Percentiles rank a stretch among this genome's conserved stretches.
These are phyloP conservation scores for Porphyrio hochstetteri DNA, from an alignment of 2,113 vertebrate genomes.

Conservation along the genomic window DNA sequence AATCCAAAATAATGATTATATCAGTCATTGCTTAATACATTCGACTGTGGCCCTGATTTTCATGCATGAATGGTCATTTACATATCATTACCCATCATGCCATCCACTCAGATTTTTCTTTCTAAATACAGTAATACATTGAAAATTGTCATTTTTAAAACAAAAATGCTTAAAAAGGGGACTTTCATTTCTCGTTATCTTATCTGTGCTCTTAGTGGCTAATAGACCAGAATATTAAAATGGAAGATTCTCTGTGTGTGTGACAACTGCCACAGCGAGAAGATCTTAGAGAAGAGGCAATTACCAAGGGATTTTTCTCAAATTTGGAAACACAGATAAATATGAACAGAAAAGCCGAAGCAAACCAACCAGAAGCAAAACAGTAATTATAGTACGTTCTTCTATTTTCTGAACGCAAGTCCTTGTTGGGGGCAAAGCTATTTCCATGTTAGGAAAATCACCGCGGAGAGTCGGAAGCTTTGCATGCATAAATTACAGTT, in stretches of 20 bases:
- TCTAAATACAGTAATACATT: slow-evolving; percentile 49
- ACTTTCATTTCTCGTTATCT: slow-evolving; percentile 15
- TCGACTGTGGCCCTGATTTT: slow-evolving; percentile 53
- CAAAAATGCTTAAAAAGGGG: slow-evolving; percentile 8
- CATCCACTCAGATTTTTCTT: slow-evolving; percentile 39
- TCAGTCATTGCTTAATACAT: slow-evolving; percentile 45
- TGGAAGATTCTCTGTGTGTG: slow-evolving; percentile 20
- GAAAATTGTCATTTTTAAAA: slow-evolving; percentile 52
- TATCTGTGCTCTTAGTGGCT: slow-evolving; percentile 18
- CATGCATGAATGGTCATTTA: slow-evolving; percentile 57
- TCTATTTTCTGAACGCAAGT: background rate
- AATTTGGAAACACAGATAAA: slow-evolving; percentile 8
- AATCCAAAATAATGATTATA: slow-evolving; percentile 61
- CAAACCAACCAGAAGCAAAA: slow-evolving; percentile 37
- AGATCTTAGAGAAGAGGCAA: slow-evolving; percentile 25
- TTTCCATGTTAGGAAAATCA: background rate
- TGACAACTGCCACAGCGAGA: slow-evolving; percentile 18
- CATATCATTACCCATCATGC: slow-evolving; percentile 53
- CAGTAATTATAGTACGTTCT: background rate
- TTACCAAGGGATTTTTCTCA: slow-evolving; percentile 44
- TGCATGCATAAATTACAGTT: slow-evolving; percentile 40
- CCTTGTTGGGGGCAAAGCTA: background rate
- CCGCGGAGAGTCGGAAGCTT: background rate
- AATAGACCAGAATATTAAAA: slow-evolving; percentile 39
- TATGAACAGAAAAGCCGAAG: background rate